Evolutionary conservation across 2,113 vertebrate genomes (phyloP), one percentile per base, ranked within the genome.

Genomic region (Oostethus manadensis): DNA sequence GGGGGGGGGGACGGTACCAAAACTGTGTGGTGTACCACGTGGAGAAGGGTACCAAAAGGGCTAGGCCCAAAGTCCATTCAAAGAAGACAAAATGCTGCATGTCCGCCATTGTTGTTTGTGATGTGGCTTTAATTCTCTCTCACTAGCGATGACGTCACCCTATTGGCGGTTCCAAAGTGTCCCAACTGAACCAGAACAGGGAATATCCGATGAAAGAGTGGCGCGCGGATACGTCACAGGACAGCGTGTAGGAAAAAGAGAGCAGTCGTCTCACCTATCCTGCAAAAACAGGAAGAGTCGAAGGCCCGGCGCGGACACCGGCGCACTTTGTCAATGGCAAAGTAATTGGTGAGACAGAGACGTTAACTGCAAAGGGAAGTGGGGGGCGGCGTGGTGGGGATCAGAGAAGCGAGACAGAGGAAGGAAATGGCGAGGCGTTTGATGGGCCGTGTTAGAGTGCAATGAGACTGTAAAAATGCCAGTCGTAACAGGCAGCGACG

Each of bases 401-500:
- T 66, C 50, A 55, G 60, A 54, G 63, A 66, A 66, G 76, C 68
- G 71, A 87, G 85, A 89, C 86, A 78, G 77, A 84, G 79, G 83
- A 86, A 85, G 38, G 38, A 42, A 42, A 78, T 73, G 71, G 69
- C 65, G 50, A 59, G 66, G 68, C 51, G 70, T 83, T 81, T 78
- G 71, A 80, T 75, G 74, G 84, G 66, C 81, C 76, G 73, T 64
- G 63, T 78, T 68, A 48, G 71, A 83, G 71, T 71, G 72, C 83
- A 81, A 86, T 60, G 70, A 88, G 86, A 81, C 73, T 76, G 79
- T 88, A 86, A 88, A 89, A 88, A 82, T 76, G 82, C 79, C 82
- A 78, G 72, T 58, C 75, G 83, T 85, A 81, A 86, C 82, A 77
- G 82, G 76, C 82, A 67, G 73, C 80, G 73, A 81, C 81, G 86